These are phyloP conservation scores for Drosophila auraria DNA, from an alignment of 1,140 invertebrate genomes.

Conservation along the genomic window DNA sequence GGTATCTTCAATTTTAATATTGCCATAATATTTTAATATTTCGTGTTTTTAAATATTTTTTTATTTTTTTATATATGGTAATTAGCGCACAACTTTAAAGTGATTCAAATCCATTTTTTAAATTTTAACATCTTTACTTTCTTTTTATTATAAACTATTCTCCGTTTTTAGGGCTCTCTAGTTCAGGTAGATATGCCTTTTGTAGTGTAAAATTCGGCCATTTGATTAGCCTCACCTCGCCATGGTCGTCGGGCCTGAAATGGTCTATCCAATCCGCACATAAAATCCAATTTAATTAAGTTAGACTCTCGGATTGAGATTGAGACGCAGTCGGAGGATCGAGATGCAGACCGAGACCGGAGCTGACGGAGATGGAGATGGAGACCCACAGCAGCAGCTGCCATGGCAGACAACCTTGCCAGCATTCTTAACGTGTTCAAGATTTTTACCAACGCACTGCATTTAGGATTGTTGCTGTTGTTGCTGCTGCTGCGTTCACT, in stretches of 20 bases:
- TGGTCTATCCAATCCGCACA: constrained; percentile 55
- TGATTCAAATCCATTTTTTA: too few species aligned
- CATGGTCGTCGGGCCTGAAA: constrained; percentile 46
- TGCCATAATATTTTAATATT: too few species aligned
- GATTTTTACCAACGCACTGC: constrained; percentile 75
- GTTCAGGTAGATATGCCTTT: not conserved
- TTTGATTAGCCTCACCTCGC: constrained; percentile 63
- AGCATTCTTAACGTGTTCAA: constrained; percentile 76
- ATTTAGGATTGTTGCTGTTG: constrained; percentile 38
- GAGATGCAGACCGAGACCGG: constrained; percentile 24
- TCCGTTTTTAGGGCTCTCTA: too few species aligned
- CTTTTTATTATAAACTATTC: too few species aligned
- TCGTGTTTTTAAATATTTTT: too few species aligned
- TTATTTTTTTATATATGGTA: too few species aligned
- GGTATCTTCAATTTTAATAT: too few species aligned
- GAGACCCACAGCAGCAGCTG: constrained; percentile 48
- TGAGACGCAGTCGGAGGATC: constrained; percentile 49
- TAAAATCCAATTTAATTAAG: constrained; percentile 79
- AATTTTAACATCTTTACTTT: too few species aligned
- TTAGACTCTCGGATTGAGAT: constrained; percentile 53
- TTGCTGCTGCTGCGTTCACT: constrained; percentile 68
- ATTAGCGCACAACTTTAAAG: too few species aligned
- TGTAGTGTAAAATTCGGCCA: constrained; percentile 45
- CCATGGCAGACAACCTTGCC: constrained; percentile 71
- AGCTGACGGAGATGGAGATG: constrained; percentile 12